phyloP scores from a whole-genome alignment of 2,888 invertebrate species.

The Eilema griseolum region DNA sequence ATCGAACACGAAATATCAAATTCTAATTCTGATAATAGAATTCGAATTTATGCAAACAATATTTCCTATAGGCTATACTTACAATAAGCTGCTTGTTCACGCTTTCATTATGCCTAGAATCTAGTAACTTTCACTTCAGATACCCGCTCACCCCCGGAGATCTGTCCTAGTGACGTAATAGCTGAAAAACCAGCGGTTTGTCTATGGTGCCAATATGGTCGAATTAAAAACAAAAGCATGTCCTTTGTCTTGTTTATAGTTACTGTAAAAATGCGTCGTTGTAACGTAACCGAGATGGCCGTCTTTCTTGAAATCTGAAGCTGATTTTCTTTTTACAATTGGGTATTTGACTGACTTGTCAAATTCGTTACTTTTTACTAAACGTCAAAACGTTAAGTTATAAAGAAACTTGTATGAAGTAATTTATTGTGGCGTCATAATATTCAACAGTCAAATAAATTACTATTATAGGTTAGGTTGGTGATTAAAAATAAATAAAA shows the following conservation, averaged over 20 bases:
- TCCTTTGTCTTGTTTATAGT: conserved; percentile 14
- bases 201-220: conserved; percentile 28
- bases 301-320: background rate
- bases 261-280: background rate
- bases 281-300: background rate
- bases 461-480: no score
- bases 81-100: background rate
- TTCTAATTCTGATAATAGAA: background rate
- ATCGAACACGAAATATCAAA: background rate
- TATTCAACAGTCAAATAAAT: no score
- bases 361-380: no score
- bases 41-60: background rate
- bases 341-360: no score
- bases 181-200: conserved; percentile 40
- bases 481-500: no score
- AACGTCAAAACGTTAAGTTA: no score
- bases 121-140: conserved; percentile 49
- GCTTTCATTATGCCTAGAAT: conserved; percentile 21
- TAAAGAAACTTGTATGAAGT: no score
- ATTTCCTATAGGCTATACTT: background rate
- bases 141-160: conserved; percentile 21
- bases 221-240: conserved; percentile 34
- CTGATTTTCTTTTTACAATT: no score
- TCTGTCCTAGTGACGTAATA: conserved; percentile 33
- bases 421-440: no score